Evolutionary conservation across 2,888 invertebrate genomes (phyloP).

Genomic region (Drosophila austrosaltans): DNA sequence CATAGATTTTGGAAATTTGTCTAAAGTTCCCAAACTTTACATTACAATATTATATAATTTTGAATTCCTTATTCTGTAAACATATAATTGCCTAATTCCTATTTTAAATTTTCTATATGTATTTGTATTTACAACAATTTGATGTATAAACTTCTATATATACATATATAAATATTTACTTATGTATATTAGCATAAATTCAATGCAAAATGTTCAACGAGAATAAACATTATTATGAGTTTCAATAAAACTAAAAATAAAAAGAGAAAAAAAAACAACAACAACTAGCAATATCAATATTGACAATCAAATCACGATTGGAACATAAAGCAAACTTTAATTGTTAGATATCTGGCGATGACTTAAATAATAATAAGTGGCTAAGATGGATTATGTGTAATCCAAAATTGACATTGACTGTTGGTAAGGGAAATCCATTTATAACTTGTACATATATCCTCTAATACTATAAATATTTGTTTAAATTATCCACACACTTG

Average conservation of each 20-base stretch:
- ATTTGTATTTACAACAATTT: not conserved
- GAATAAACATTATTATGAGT: slow-evolving; percentile 10
- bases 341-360: slow-evolving; percentile 59
- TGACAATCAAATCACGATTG: slow-evolving; percentile 60
- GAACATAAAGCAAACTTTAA: slow-evolving; percentile 72
- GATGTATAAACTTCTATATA: not conserved
- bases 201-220: slow-evolving; percentile 19
- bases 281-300: slow-evolving; percentile 31
- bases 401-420: slow-evolving; percentile 11
- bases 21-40: not conserved
- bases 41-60: not conserved
- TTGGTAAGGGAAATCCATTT: slow-evolving; percentile 20
- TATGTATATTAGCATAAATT: slow-evolving; percentile 15
- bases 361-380: slow-evolving; percentile 65
- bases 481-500: slow-evolving; percentile 63
- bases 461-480: slow-evolving; percentile 64
- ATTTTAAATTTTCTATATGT: not conserved
- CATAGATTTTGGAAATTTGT: too few species aligned
- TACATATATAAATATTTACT: not conserved
- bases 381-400: slow-evolving; percentile 20
- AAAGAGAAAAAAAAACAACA: not conserved
- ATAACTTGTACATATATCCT: not conserved
- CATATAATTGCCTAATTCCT: not conserved
- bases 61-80: not conserved
- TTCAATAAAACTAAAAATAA: slow-evolving; percentile 2